phyloP scores from a whole-genome alignment of 2,888 invertebrate genomes.

The Dioctria linearis region DNA sequence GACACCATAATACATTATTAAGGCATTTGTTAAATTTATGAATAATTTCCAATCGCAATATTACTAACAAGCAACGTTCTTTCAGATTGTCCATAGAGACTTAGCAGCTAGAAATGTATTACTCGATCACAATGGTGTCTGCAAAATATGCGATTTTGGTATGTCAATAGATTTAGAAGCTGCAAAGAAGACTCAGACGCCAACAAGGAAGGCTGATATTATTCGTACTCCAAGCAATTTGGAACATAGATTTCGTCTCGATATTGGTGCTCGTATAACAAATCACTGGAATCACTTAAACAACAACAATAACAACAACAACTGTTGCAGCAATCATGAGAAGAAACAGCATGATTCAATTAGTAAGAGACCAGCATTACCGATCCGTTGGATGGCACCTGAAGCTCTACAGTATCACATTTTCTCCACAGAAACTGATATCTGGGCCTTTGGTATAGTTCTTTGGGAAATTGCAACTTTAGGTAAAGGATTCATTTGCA shows the following conservation, averaged over 20 bases:
- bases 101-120: conserved; percentile 87
- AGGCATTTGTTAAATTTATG: too few species aligned
- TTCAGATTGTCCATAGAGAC: conserved; percentile 88
- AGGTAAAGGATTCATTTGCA: conserved; percentile 71
- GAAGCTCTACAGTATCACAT: conserved; percentile 85
- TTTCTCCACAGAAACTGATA: conserved; percentile 86
- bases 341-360: conserved; percentile 66
- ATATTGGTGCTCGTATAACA: conserved; percentile 68
- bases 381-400: conserved; percentile 85
- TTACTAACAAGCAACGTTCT: conserved; percentile 56
- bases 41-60: neutral
- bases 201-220: conserved; percentile 61
- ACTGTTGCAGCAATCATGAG: conserved; percentile 54
- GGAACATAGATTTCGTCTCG: conserved; percentile 65
- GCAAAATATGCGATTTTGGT: conserved; percentile 91
- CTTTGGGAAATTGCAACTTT: conserved; percentile 91
- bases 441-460: conserved; percentile 90
- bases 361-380: conserved; percentile 69
- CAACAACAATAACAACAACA: conserved; percentile 59
- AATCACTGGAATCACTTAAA: conserved; percentile 66
- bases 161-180: conserved; percentile 81
- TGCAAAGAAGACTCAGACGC: conserved; percentile 64
- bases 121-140: conserved; percentile 87
- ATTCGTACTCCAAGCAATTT: conserved; percentile 63
- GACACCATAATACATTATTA: too few species aligned